These are phyloP conservation scores for Indri indri DNA, from an alignment of 2,113 vertebrate species.

Conservation along the genomic window DNA sequence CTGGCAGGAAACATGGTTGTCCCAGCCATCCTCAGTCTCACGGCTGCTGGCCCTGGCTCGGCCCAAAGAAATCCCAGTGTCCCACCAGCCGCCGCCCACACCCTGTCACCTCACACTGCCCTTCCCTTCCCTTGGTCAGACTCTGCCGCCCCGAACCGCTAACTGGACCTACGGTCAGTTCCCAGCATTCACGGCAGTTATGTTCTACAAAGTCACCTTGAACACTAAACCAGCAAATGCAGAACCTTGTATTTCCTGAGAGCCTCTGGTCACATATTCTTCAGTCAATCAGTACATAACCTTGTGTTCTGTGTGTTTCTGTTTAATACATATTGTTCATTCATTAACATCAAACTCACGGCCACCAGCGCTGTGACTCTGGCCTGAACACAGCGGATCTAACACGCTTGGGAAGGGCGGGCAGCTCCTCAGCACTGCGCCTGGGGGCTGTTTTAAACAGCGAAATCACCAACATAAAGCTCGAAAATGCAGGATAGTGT, in stretches of 20 bases:
- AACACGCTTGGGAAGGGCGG: background rate
- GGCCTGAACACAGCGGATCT: background rate
- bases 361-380: background rate
- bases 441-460: background rate
- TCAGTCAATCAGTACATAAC: background rate
- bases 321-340: background rate
- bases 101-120: rapidly evolving
- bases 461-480: background rate
- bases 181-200: rapidly evolving
- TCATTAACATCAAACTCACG: background rate
- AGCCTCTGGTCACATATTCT: background rate
- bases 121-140: background rate
- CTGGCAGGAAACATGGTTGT: background rate
- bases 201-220: background rate
- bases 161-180: background rate
- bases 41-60: background rate
- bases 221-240: background rate
- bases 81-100: rapidly evolving
- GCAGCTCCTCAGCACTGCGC: background rate
- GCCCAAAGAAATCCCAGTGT: background rate
- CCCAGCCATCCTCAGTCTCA: background rate
- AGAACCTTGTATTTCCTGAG: background rate
- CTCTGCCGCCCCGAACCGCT: rapidly evolving
- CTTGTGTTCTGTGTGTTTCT: background rate
- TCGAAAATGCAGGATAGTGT: background rate